A percentile compares a stretch with the other conserved stretches of the same genome.
phyloP scores from a whole-genome alignment of 1,140 invertebrate species.

The Drosophila ironensis region DNA sequence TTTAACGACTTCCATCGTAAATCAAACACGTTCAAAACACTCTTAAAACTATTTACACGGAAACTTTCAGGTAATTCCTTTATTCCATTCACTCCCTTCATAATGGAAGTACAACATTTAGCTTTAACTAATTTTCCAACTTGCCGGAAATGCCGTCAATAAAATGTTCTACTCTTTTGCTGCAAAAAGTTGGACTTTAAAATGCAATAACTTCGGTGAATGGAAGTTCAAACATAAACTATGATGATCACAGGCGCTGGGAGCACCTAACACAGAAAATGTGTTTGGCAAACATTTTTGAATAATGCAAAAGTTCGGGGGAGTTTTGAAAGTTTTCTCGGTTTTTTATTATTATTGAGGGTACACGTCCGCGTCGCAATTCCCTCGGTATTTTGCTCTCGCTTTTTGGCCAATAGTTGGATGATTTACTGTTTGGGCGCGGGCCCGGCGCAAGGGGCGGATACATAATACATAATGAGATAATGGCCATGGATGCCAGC shows the following conservation, averaged over 20 bases:
- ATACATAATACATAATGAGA: constrained; percentile 66
- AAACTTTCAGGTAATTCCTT: no score
- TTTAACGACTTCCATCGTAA: no score
- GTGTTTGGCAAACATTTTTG: constrained; percentile 35
- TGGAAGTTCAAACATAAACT: constrained; percentile 5
- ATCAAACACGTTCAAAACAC: no score
- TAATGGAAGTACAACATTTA: not conserved
- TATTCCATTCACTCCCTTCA: no score
- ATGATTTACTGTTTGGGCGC: constrained; percentile 65
- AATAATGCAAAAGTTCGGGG: constrained; percentile 46
- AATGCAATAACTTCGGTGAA: constrained; percentile 16
- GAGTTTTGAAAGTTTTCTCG: constrained; percentile 40
- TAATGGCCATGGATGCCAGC: constrained; percentile 46
- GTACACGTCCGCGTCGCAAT: not conserved
- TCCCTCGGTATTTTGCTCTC: no score
- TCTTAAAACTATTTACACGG: no score
- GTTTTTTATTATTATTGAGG: no score
- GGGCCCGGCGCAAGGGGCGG: constrained; percentile 6
- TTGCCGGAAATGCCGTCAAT: not conserved
- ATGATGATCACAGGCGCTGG: constrained; percentile 9
- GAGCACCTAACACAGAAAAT: constrained; percentile 23
- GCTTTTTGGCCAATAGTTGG: constrained; percentile 33
- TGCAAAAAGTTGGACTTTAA: constrained; percentile 15
- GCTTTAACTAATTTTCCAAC: not conserved
- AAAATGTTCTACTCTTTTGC: not conserved